Evolutionary conservation across 2,888 invertebrate genomes (phyloP).

Genomic region (Brenthis ino): DNA sequence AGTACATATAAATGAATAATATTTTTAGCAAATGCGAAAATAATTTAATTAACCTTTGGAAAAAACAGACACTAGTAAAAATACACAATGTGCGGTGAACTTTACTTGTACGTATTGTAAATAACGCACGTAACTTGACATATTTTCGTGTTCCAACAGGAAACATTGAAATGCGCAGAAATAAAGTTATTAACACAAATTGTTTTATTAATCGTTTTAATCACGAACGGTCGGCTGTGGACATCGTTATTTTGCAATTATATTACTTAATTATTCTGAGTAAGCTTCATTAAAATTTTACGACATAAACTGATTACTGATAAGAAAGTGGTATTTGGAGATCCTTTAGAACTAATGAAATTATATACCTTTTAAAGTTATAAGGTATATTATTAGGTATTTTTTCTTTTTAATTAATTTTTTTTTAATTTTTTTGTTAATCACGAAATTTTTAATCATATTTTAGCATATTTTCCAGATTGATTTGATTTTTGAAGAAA

Average conservation of each 20-base stretch:
- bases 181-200: constrained; percentile 38
- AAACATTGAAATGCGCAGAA: constrained; percentile 29
- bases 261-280: constrained; percentile 37
- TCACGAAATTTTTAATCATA: too few species aligned
- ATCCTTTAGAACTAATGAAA: too few species aligned
- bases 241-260: constrained; percentile 33
- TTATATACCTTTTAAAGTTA: too few species aligned
- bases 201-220: constrained; percentile 35
- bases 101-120: neutral
- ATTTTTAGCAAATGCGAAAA: too few species aligned
- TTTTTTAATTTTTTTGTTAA: too few species aligned
- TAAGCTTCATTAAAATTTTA: constrained; percentile 36
- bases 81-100: neutral
- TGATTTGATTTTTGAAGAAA: too few species aligned
- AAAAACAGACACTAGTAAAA: neutral
- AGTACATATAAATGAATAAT: too few species aligned
- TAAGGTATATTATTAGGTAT: too few species aligned
- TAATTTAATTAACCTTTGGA: neutral
- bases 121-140: constrained; percentile 13
- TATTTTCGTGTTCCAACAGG: constrained; percentile 18
- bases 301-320: constrained; percentile 29
- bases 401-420: too few species aligned
- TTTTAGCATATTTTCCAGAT: too few species aligned
- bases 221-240: constrained; percentile 34
- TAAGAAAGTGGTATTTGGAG: constrained; percentile 13